Percentiles rank a stretch among this genome's conserved stretches.
These are phyloP conservation scores for Periophthalmus modestus DNA, from an alignment of 2,113 vertebrate genomes.

Conservation along the genomic window DNA sequence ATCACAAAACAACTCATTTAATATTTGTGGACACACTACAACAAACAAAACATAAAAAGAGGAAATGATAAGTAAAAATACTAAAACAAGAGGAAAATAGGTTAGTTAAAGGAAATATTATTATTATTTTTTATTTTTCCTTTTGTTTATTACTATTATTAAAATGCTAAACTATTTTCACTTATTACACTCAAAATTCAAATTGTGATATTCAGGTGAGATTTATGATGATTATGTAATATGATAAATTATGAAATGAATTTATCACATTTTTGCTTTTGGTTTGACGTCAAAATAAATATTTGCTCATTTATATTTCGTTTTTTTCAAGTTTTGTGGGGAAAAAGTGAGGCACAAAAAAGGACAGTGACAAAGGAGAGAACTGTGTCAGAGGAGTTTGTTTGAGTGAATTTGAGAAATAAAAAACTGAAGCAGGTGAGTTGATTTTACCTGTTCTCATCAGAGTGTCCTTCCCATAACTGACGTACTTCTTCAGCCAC, in stretches of 20 bases:
- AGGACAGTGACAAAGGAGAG: background rate
- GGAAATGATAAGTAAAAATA: too few relatives aligned
- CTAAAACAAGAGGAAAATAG: too few relatives aligned
- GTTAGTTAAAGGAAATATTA: too few relatives aligned
- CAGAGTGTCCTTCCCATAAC: slow-evolving; percentile 18
- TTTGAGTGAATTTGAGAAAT: background rate
- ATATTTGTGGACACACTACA: too few relatives aligned
- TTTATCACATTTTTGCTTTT: background rate
- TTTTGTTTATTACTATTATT: too few relatives aligned
- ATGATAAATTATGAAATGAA: background rate
- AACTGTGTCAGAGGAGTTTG: background rate
- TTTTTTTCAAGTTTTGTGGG: background rate
- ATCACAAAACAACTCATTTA: too few relatives aligned
- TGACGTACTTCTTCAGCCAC: slow-evolving; percentile 28
- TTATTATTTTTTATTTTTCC: too few relatives aligned
- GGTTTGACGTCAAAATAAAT: background rate
- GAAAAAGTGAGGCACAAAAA: background rate
- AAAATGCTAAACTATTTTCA: too few relatives aligned
- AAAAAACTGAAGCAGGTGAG: background rate
- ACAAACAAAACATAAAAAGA: too few relatives aligned
- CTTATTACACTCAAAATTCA: too few relatives aligned
- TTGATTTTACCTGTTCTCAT: slow-evolving; percentile 30
- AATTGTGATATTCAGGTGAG: too few relatives aligned
- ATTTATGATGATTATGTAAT: background rate
- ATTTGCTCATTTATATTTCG: background rate